Percentiles rank a stretch among this genome's conserved stretches.
Conservation (phyloP, 2,888 invertebrate species). For the Drosophila sordidula region DNA sequence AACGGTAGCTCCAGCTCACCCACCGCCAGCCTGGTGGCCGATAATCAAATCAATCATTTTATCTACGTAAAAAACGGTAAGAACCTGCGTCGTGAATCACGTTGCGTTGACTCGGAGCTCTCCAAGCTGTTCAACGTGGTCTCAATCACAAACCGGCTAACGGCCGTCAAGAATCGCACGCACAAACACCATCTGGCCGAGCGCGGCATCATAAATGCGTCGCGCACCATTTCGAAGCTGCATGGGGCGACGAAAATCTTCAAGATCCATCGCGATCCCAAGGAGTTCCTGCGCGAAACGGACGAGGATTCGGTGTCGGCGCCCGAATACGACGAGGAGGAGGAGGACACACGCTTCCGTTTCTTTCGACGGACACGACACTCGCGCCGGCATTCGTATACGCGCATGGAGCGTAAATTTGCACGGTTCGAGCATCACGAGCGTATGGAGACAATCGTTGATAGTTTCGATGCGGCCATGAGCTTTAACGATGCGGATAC, state of each 20-base stretch:
- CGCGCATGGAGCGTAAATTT: constrained; percentile 69
- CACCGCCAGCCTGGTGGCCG: constrained; percentile 59
- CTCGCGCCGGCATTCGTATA: constrained; percentile 47
- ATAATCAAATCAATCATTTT: constrained; percentile 74
- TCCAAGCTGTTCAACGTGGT: constrained; percentile 82
- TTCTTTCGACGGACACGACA: constrained; percentile 72
- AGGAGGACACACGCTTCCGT: constrained; percentile 78
- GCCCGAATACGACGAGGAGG: constrained; percentile 82
- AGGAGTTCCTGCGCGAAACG: constrained; percentile 80
- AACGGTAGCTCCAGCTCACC: constrained; percentile 59
- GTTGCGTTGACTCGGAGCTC: constrained; percentile 81
- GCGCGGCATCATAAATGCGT: constrained; percentile 75
- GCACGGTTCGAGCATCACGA: constrained; percentile 80
- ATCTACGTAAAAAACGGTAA: constrained; percentile 74
- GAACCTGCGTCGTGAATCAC: constrained; percentile 77
- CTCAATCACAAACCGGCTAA: constrained; percentile 77
- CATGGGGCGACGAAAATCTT: constrained; percentile 77
- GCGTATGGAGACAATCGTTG: constrained; percentile 82
- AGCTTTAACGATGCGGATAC: constrained; percentile 79
- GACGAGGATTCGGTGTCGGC: constrained; percentile 83
- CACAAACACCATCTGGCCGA: constrained; percentile 64
- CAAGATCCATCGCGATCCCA: constrained; percentile 81
- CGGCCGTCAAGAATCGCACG: constrained; percentile 56
- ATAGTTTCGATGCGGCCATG: constrained; percentile 82
- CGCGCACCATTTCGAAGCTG: constrained; percentile 79